Evolutionary conservation across 2,797 vertebrate genomes (phyloP), one percentile per base, ranked within the genome.

Genomic region (Mormyrops attenuatus): DNA sequence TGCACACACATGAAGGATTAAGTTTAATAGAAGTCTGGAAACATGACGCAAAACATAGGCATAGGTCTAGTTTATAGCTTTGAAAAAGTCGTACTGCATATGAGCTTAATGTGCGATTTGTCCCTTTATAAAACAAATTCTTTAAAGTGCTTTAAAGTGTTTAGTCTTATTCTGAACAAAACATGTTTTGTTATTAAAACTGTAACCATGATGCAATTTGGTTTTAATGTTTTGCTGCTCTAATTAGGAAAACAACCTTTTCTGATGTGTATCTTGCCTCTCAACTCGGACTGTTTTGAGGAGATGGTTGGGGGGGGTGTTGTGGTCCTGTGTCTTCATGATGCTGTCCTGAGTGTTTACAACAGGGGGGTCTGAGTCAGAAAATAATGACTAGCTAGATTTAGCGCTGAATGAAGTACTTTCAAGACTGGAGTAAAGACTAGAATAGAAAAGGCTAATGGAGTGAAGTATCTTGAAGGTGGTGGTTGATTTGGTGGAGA

Each of bases 331-430:
- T 34, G 82, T 57, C 60, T 80, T 55, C 7, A 17, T 80, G 85
- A 63, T 55, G 87, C 30, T 34, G 30, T 87, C 53, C 34, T 38
- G 30, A 60, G 53, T 87, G 22, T 63, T 86, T 50, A 84, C 34
- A 60, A 85, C 22, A 34, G 77, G 30, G 57, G 84, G 55, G 47
- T 69, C 55, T 86, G 88, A 88, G 55, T 89, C 80, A 87, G 38
- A 82, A 41, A 85, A 86, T 84, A 84, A 87, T 44, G 53, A 66
- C 88, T 20, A 20, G 60, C 26, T 49, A 86, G 82, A 85, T 85
- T 89, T 89, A 55, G 88, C 30, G 15, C n/a, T 69, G 82, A 88
- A 89, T 88, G 84, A 89, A 86, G 50, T 87, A 88, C 34, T 84
- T 22, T 85, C 52, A 80, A 77, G 34, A 77, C 34, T 77, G 63